Evolutionary conservation across 2,113 vertebrate genomes (phyloP).

Genomic region (Psilopogon haemacephalus): DNA sequence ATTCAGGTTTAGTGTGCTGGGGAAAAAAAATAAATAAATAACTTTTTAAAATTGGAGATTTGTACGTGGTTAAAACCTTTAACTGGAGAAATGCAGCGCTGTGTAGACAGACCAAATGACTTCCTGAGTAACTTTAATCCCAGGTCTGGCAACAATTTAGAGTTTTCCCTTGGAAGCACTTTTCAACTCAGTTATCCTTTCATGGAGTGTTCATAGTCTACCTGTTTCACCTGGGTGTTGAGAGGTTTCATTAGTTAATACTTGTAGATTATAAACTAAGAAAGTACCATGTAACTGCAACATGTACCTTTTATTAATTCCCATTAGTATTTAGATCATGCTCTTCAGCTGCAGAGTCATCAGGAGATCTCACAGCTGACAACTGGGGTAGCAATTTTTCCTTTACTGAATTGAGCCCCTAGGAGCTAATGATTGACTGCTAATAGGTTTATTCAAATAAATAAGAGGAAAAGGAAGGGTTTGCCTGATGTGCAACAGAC

Average conservation of each 20-base stretch:
- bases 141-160: neutral
- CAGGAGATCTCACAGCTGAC: constrained; percentile 19
- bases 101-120: neutral
- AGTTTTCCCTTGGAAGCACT: neutral
- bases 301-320: constrained; percentile 23
- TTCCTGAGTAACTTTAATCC: neutral
- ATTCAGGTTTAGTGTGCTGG: accelerated
- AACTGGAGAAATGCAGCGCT: neutral
- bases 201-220: neutral
- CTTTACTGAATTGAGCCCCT: constrained; percentile 20
- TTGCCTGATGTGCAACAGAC: neutral
- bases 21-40: neutral
- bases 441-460: constrained; percentile 49
- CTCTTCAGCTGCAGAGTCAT: constrained; percentile 30
- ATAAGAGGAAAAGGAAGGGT: neutral
- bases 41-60: no score
- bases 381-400: constrained; percentile 21
- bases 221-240: neutral
- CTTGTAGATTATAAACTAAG: neutral
- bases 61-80: neutral
- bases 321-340: constrained; percentile 28
- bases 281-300: neutral
- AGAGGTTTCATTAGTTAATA: constrained; percentile 22
- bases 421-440: constrained; percentile 57
- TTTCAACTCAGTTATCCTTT: neutral